These are phyloP conservation scores for Neodiprion pinetum DNA, from an alignment of 1,140 invertebrate genomes.

Conservation along the genomic window DNA sequence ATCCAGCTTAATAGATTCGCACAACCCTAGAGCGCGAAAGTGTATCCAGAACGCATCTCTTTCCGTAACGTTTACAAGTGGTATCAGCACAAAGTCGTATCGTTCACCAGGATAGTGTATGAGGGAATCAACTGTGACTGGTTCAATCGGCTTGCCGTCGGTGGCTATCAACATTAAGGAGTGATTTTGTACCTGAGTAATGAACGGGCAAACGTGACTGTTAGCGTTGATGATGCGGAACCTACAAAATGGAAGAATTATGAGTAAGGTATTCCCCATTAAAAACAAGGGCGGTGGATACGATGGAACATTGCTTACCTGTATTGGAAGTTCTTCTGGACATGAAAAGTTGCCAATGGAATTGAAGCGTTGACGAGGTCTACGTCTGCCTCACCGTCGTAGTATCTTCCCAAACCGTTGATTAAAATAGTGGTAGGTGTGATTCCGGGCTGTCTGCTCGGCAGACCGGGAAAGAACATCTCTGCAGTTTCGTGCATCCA, in stretches of 20 bases:
- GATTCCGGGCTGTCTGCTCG: slow-evolving; percentile 39
- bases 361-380: background rate
- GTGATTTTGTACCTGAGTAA: slow-evolving; percentile 65
- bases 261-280: background rate
- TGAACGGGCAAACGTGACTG: slow-evolving; percentile 63
- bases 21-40: slow-evolving; percentile 57
- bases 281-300: background rate
- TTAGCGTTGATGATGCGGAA: slow-evolving; percentile 67
- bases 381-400: slow-evolving; percentile 15
- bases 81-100: slow-evolving; percentile 52
- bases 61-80: slow-evolving; percentile 62
- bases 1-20: slow-evolving; percentile 36
- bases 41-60: slow-evolving; percentile 61
- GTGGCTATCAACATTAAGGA: slow-evolving; percentile 60
- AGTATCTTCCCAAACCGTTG: slow-evolving; percentile 61
- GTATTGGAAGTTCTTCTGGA: slow-evolving; percentile 11
- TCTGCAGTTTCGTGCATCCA: slow-evolving; percentile 40
- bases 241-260: slow-evolving; percentile 41
- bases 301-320: background rate
- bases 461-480: slow-evolving; percentile 42
- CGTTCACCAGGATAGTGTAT: slow-evolving; percentile 62
- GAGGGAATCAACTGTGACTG: slow-evolving; percentile 34
- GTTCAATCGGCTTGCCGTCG: slow-evolving; percentile 62
- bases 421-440: slow-evolving; percentile 62
- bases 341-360: slow-evolving; percentile 19